A percentile compares a stretch with the other conserved stretches of the same genome.
phyloP scores from a whole-genome alignment of 2,888 invertebrate species.

The Eupeodes latifasciatus region DNA sequence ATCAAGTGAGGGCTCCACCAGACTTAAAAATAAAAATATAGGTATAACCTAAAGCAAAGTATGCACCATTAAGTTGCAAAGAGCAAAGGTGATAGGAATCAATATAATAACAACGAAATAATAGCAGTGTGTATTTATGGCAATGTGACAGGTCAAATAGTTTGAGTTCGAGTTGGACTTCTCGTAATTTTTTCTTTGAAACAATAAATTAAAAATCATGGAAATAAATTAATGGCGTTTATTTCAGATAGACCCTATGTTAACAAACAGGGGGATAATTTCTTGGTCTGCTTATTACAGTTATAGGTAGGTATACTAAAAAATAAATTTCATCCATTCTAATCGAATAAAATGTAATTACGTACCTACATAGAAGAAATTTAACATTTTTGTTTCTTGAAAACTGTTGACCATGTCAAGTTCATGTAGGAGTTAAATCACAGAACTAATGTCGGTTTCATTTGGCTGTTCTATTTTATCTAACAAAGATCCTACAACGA shows the following conservation, averaged over 20 bases:
- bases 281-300: no score
- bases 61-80: background rate
- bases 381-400: no score
- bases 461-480: no score
- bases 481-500: no score
- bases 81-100: constrained; percentile 1
- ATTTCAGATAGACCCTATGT: background rate
- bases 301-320: no score
- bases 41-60: background rate
- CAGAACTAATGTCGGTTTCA: no score
- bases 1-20: background rate
- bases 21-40: background rate
- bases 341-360: no score
- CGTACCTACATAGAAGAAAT: no score
- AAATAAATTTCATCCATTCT: no score
- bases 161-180: background rate
- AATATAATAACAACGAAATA: background rate
- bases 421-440: no score
- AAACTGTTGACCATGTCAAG: no score
- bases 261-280: no score
- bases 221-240: background rate
- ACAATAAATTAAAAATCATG: background rate
- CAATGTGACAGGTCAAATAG: constrained; percentile 7
- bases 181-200: background rate
- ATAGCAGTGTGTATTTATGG: background rate